Base-by-base conservation (phyloP, 2,888 invertebrate genomes). In the Ganaspis brasiliensis region DNA sequence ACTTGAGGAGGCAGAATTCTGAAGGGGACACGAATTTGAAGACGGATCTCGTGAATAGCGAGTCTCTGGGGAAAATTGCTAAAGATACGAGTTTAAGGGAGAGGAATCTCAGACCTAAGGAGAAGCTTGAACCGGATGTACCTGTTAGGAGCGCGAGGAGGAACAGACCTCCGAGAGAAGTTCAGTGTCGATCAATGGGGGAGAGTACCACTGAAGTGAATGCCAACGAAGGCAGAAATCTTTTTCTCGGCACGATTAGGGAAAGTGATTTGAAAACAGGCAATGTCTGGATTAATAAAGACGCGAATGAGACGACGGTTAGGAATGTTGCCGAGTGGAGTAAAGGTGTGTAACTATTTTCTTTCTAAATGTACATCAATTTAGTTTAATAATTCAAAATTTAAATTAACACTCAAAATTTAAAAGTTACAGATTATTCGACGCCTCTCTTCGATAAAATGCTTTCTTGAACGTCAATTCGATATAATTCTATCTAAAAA, bases 101-200 rank as follows among this genome's bases (percentile, higher is more conserved):
- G 24, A 85, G 83, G 37, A 86, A 21, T 3, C 83, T 78, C 0
- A 83, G 82, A 57, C 59, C 78, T 8, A 88, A 86, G 40, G 90
- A 89, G 9, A 90, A 89, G 76, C 79, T 82, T 1, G 91, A 91
- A 61, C 91, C 91, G 2, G 90, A 91, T 76, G 91, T 91, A 31
- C 91, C 92, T 63, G 90, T 91, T 12, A 85, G 91, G 79, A 90
- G 88, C 73, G 90, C 89, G 0, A 84, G 92, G 63, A 87, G 91
- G 57, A 91, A 91, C 63, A 83, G 91, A 72, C 89, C 87, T 0
- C 85, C 91, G 8, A 82, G 91, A n/a, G 92, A 90, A 52, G 84
- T 90, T 8, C 90, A 91, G 10, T 92, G 91, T 76, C 86, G 91
- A 14, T 92, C 91, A 14, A 90, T 91, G 89, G 92, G 92, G 4